A percentile compares a stretch with the other conserved stretches of the same genome.
phyloP scores from a whole-genome alignment of 1,140 invertebrate genomes.

The Thaumatotibia leucotreta region DNA sequence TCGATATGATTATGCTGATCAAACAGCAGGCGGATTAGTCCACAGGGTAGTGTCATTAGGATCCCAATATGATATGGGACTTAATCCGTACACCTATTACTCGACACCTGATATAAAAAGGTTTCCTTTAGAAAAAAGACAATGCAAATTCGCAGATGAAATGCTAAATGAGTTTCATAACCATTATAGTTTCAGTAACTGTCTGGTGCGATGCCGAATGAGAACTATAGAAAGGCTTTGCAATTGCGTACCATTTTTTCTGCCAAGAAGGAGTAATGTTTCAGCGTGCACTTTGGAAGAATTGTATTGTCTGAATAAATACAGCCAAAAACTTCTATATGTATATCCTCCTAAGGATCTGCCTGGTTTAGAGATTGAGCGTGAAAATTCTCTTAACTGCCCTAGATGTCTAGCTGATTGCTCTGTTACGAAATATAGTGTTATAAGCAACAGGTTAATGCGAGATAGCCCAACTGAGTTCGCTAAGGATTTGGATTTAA shows the following conservation, averaged over 20 bases:
- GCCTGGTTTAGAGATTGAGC: background rate
- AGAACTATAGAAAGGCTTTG: background rate
- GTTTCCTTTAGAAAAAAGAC: conserved; percentile 1
- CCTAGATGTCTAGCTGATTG: background rate
- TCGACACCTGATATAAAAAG: background rate
- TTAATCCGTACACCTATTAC: background rate
- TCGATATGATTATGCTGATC: conserved; percentile 2
- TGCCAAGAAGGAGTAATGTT: background rate
- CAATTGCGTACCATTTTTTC: background rate
- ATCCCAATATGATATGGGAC: background rate
- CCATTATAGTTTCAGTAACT: background rate
- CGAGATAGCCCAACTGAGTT: background rate
- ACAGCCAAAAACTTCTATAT: background rate
- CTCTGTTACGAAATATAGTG: background rate
- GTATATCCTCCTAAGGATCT: background rate
- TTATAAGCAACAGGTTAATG: background rate
- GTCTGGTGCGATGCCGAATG: background rate
- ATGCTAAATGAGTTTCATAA: background rate
- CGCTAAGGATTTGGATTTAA: background rate
- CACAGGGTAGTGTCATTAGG: background rate
- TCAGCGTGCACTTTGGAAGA: background rate
- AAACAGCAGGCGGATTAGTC: background rate
- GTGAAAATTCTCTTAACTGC: background rate
- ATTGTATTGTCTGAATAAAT: background rate
- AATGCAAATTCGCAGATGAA: background rate